Percentiles rank a stretch among this genome's conserved stretches.
phyloP scores from a whole-genome alignment of 2,113 vertebrate species.

The zebrafish (Danio rerio) region GRCz12tu NC_133180.1:65934001-65934500 shows the following conservation, averaged over 20 bases:
- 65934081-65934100: background rate
- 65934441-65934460: too few relatives aligned
- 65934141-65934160: background rate
- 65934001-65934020: background rate
- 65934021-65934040: background rate
- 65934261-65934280: background rate
- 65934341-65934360: too few relatives aligned
- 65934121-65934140: background rate
- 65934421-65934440: too few relatives aligned
- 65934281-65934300: too few relatives aligned
- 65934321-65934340: too few relatives aligned
- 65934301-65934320: too few relatives aligned
- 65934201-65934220: background rate
- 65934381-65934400: too few relatives aligned
- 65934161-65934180: slow-evolving; percentile 4
- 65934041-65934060: slow-evolving; percentile 12
- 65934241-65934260: background rate
- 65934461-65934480: too few relatives aligned
- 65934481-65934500: too few relatives aligned
- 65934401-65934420: too few relatives aligned
- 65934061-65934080: background rate
- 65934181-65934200: background rate
- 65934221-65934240: background rate
- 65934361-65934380: too few relatives aligned
- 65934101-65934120: slow-evolving; percentile 21